These are phyloP conservation scores for Pseudomyrmex sp. DNA, from an alignment of 1,140 invertebrate genomes.

Conservation along the genomic window DNA sequence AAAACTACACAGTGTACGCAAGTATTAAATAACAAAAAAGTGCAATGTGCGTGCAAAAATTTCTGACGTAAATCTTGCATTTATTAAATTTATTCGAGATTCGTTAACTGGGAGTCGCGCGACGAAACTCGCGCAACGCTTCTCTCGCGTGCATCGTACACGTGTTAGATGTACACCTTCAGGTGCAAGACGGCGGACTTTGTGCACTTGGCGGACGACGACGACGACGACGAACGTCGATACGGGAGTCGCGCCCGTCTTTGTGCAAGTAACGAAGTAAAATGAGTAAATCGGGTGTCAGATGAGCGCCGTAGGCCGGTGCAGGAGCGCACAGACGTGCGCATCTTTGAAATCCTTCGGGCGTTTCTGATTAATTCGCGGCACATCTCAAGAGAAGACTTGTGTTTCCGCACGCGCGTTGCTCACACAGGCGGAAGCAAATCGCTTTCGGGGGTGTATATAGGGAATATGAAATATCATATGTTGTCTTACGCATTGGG, in stretches of 20 bases:
- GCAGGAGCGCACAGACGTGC: not conserved
- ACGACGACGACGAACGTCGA: slow-evolving; percentile 61
- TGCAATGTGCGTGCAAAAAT: too few species aligned
- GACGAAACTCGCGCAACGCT: slow-evolving; percentile 14
- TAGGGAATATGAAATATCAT: not conserved
- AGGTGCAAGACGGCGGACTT: slow-evolving; percentile 1
- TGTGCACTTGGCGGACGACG: slow-evolving; percentile 62
- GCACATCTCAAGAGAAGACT: slow-evolving; percentile 11
- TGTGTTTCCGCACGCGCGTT: not conserved
- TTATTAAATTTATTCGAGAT: slow-evolving; percentile 49
- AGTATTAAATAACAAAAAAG: too few species aligned
- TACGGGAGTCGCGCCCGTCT: slow-evolving; percentile 49
- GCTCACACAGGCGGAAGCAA: not conserved
- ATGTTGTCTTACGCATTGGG: slow-evolving; percentile 11
- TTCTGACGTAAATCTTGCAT: too few species aligned
- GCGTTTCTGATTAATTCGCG: slow-evolving; percentile 67
- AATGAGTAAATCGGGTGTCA: slow-evolving; percentile 60
- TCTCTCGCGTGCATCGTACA: not conserved
- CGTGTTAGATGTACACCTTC: too few species aligned
- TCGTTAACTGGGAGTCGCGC: slow-evolving; percentile 65
- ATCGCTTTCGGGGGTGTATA: not conserved
- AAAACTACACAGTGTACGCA: not conserved
- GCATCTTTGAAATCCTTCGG: slow-evolving; percentile 40
- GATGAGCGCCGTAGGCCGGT: not conserved
- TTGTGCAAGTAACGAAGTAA: slow-evolving; percentile 65